Percentiles rank a stretch among this genome's conserved stretches.
Conservation (phyloP, 2,888 invertebrate species). For the Mechanitis mazaeus region DNA sequence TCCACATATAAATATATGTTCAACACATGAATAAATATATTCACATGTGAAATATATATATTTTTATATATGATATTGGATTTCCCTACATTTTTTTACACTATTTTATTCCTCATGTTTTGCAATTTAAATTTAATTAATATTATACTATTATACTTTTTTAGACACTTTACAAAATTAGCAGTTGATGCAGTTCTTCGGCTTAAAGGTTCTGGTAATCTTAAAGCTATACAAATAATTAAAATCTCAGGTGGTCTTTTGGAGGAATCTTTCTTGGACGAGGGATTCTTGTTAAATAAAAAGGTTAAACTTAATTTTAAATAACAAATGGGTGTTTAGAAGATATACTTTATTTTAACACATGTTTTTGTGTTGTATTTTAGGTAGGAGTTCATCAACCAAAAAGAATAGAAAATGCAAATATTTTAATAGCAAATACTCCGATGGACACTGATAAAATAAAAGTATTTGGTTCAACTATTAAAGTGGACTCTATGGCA, state of each 20-base stretch:
- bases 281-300: constrained; percentile 96
- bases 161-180: constrained; percentile 89
- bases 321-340: too few species aligned
- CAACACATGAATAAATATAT: too few species aligned
- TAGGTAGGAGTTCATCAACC: constrained; percentile 97
- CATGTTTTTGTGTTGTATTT: constrained; percentile 12
- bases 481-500: constrained; percentile 93
- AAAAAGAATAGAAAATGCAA: constrained; percentile 94
- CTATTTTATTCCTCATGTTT: too few species aligned
- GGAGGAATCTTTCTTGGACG: constrained; percentile 96
- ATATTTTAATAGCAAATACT: constrained; percentile 98
- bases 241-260: constrained; percentile 96
- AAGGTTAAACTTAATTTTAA: constrained; percentile 71
- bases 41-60: too few species aligned
- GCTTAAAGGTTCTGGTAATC: constrained; percentile 95
- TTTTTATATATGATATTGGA: too few species aligned
- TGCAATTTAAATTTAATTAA: too few species aligned
- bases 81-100: too few species aligned
- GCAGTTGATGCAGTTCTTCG: constrained; percentile 97
- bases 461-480: constrained; percentile 98
- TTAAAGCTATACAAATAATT: constrained; percentile 97
- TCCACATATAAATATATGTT: neutral
- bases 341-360: neutral
- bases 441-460: constrained; percentile 99
- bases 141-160: constrained; percentile 23